Base-by-base conservation (phyloP, 1,140 invertebrate species). In the Stratiolaelaps scimitus region DNA sequence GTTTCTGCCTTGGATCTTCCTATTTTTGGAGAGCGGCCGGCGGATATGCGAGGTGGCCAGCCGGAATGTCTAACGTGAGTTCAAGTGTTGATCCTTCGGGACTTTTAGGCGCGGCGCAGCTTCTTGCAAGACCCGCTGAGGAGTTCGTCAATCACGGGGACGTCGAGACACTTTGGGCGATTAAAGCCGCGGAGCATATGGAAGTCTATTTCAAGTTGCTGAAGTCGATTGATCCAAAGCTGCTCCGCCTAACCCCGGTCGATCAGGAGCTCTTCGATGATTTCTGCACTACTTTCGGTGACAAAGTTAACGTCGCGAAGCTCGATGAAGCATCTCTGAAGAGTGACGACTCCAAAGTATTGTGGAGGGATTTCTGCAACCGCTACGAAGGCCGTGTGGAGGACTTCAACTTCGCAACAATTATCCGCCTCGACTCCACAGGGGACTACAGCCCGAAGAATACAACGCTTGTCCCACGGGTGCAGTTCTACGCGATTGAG, bases 401-500 rank as follows among this genome's bases (percentile, higher is more conserved):
- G 72, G 91, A 97, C 75, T 96, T 89, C 71, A 95, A 87, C 74
- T 93, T 90, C 77, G 92, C 89, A 28, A 94, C 94, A 20, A 76
- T 97, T 56, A 74, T 97, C 65, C 80, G 94, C 72, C 78, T 86
- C 2, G 82, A 94, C 73, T 83, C 84, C 34, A 6, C 34, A 40
- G 34, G 34, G 5, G 10, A 40, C 34, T 40, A 40, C 45, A 48
- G 19, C 48, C 19, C 45, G n/a, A 28, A 47, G 47, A 66, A 47
- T 26, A 56, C 19, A 28, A 48, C 43, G 7, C 28, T 43, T 68
- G 88, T 88, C 5, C 84, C 89, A 10, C 81, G 91, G 73, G 86
- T 95, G 70, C 92, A 97, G 75, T 97, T 97, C 76, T 84, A 88
- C 71, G 92, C 92, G 0, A 88, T 98, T 71, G 94, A 97, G 80